Percentiles rank a stretch among this genome's conserved stretches.
Conservation (phyloP, 64 coral and sea anemone species). For the Pocillopora verrucosa region DNA sequence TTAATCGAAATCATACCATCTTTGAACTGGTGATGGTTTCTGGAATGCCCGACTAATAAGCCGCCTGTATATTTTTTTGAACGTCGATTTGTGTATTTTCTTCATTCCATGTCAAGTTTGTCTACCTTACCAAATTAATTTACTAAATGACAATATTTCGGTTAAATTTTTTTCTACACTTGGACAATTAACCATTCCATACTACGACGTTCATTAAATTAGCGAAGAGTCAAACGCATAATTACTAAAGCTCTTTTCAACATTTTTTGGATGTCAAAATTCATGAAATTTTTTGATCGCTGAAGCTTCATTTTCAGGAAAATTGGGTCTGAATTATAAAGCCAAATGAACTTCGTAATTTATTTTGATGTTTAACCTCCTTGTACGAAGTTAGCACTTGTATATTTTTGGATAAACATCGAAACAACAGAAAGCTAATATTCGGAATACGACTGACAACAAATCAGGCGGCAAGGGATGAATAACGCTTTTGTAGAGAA, state of each 20-base stretch:
- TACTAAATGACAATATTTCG: background rate
- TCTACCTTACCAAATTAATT: background rate
- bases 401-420: background rate
- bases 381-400: background rate
- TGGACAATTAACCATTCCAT: background rate
- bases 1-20: constrained; percentile 19
- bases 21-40: constrained; percentile 16
- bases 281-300: too few relatives aligned
- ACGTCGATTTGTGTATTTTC: background rate
- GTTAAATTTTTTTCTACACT: background rate
- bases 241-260: too few relatives aligned
- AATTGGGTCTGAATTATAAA: background rate
- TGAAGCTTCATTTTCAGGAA: background rate
- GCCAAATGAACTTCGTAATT: background rate
- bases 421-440: background rate
- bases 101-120: background rate
- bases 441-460: background rate
- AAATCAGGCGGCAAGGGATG: background rate
- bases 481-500: constrained; percentile 3
- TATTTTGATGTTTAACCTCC: background rate
- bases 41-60: background rate
- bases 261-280: too few relatives aligned
- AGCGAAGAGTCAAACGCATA: background rate
- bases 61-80: background rate
- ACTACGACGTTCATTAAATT: background rate